A percentile compares a stretch with the other conserved stretches of the same genome.
These are phyloP conservation scores for Netelia melanura DNA, from an alignment of 2,888 invertebrate species.

Conservation along the genomic window DNA sequence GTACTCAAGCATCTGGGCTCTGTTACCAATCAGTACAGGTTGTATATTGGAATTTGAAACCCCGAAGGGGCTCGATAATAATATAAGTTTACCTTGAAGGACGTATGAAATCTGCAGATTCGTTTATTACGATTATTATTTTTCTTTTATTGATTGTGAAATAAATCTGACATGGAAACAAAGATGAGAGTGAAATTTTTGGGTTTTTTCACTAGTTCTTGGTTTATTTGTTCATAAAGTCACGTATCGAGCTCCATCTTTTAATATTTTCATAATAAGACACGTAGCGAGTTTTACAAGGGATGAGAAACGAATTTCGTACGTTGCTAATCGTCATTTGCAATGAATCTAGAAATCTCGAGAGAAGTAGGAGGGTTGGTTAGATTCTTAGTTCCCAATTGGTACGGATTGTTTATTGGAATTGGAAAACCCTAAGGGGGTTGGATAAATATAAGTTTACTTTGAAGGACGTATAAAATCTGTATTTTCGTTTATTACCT, in stretches of 20 bases:
- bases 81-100: too few relatives aligned
- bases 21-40: slow-evolving; percentile 8
- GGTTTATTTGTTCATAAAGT: background rate
- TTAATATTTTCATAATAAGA: background rate
- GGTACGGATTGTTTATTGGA: too few relatives aligned
- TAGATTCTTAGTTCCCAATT: background rate
- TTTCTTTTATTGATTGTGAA: too few relatives aligned
- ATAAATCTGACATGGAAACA: too few relatives aligned
- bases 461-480: too few relatives aligned
- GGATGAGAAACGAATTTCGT: slow-evolving; percentile 30
- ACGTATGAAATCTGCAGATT: too few relatives aligned
- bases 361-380: background rate
- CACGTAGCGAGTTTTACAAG: slow-evolving; percentile 13
- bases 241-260: background rate
- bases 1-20: slow-evolving; percentile 25
- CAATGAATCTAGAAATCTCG: slow-evolving; percentile 6
- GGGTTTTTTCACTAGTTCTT: background rate
- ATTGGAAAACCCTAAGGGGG: too few relatives aligned
- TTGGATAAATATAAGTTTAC: too few relatives aligned
- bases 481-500: too few relatives aligned
- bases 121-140: too few relatives aligned
- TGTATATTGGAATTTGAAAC: background rate
- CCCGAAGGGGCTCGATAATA: too few relatives aligned
- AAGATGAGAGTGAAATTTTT: too few relatives aligned
- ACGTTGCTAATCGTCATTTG: slow-evolving; percentile 11